Base-by-base conservation (phyloP, 2,888 invertebrate genomes). In the Luperina nickerlii region DNA sequence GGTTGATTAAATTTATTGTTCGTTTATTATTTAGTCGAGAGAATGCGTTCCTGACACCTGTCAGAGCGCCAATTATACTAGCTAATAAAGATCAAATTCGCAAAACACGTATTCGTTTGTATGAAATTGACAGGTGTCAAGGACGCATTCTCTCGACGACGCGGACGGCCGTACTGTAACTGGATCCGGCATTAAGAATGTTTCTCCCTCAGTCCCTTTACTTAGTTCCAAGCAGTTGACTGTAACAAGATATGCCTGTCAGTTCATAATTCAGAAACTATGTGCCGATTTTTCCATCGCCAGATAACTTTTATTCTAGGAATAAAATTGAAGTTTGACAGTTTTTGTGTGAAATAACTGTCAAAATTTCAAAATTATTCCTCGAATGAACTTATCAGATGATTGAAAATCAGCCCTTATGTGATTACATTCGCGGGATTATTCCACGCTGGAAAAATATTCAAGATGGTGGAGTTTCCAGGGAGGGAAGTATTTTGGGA, bases 261-360 rank as follows among this genome's bases (percentile, higher is more conserved):
- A 11, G 48, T 69, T 85, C 51, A 85, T 85, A 73, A 72, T 65
- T 85, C 63, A 73, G 42, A 60, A 85, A 73, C 68, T 69, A 80
- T 51, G 18, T 73, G 45, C 45, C 13, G 38, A 38, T 38, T 38
- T 38, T 38, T 38, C 6, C 5, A 38, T 38, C 38, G 38, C 0
- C 38, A 38, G 5, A 42, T 42, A 9, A 9, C 9, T 42, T 42
- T 42, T 42, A 42, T 42, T 42, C 9, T 9, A 9, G 8, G 1
- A 42, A 42, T 42, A 42, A 42, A 42, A 42, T 42, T 9, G 42
- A 42, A 9, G 42, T 42, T 9, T 42, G 42, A 42, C 42, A 42
- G 42, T 42, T 7, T 38, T 38, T 38, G 38, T 38, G 6, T 38
- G 38, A 38, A 38, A 38, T 3, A 38, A 38, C 38, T 38, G 38